These are phyloP conservation scores for Passer montanus DNA, from an alignment of 2,113 vertebrate genomes.

Conservation along the genomic window DNA sequence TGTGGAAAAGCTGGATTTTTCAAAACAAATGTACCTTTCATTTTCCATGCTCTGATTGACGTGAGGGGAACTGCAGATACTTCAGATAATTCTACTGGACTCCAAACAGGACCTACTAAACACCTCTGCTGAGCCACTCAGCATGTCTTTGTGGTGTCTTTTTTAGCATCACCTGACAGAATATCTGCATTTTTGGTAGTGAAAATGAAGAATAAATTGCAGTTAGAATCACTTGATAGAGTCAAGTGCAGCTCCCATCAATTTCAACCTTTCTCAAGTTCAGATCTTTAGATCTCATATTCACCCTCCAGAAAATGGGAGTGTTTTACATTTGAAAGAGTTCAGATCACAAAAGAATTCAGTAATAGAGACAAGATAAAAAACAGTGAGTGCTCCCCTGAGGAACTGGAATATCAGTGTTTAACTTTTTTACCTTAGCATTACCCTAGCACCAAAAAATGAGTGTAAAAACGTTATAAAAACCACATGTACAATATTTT, in stretches of 20 bases:
- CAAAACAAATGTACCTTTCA: not conserved
- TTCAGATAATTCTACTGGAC: not conserved
- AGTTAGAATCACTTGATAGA: not conserved
- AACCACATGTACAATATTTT: not conserved
- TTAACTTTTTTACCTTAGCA: constrained; percentile 7
- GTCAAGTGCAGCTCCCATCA: not conserved
- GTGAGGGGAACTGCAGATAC: not conserved
- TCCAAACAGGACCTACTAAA: not conserved
- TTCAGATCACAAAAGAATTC: constrained; percentile 14
- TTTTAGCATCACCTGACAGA: not conserved
- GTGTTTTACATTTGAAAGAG: not conserved
- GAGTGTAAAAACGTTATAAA: constrained; percentile 10
- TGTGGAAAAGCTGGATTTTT: not conserved
- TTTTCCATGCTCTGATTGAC: not conserved
- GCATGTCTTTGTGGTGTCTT: not conserved
- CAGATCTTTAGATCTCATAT: not conserved
- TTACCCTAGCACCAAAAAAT: constrained; percentile 4
- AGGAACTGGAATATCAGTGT: not conserved
- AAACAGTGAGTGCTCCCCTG: not conserved
- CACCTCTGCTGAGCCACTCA: not conserved
- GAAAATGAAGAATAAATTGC: not conserved
- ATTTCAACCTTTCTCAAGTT: not conserved
- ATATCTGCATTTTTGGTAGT: not conserved
- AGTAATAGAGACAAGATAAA: constrained; percentile 10
- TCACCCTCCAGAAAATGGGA: constrained; percentile 10